Evolutionary conservation across 2,113 vertebrate species (phyloP).

Genomic region (Megatriorchis doriae): DNA sequence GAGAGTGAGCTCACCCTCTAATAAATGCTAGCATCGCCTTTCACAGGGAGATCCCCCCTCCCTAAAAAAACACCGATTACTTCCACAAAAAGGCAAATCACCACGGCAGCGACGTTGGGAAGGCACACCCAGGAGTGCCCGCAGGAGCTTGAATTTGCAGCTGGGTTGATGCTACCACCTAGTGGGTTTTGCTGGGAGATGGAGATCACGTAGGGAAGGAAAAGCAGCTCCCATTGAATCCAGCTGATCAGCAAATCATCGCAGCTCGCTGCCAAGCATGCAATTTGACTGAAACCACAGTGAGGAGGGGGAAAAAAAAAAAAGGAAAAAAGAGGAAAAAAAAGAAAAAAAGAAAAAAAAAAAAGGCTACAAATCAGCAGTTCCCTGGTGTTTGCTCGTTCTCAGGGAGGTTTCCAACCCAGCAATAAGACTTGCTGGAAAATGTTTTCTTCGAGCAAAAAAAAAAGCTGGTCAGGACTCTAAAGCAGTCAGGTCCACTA

Average conservation of each 20-base stretch:
- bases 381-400: neutral
- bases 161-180: constrained; percentile 7
- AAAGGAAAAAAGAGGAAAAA: too few species aligned
- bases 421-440: neutral
- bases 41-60: accelerated
- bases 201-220: accelerated
- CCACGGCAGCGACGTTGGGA: neutral
- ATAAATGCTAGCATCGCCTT: accelerated
- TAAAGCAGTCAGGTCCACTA: neutral
- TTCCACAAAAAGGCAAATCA: neutral
- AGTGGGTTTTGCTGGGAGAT: neutral
- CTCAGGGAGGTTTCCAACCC: neutral
- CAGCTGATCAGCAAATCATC: neutral
- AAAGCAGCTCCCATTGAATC: accelerated
- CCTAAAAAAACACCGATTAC: too few species aligned
- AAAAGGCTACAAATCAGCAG: neutral
- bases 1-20: neutral
- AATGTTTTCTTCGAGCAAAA: neutral
- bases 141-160: accelerated
- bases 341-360: neutral
- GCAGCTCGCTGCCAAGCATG: accelerated
- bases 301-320: neutral
- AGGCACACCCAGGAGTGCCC: accelerated
- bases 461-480: neutral
- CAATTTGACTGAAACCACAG: neutral